phyloP scores from a whole-genome alignment of 2,888 invertebrate genomes.

The Seladonia tumulorum region DNA sequence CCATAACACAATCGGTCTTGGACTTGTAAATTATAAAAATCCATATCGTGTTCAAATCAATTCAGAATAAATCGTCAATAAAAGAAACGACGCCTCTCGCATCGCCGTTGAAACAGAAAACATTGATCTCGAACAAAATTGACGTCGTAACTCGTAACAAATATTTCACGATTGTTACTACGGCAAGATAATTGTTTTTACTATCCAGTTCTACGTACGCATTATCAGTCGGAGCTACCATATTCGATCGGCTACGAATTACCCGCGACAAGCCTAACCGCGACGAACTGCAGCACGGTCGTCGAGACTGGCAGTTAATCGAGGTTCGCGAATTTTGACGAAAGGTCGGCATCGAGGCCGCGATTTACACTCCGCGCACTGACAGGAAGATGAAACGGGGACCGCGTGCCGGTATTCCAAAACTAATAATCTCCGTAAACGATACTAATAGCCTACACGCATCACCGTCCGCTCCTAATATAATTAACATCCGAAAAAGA shows the following conservation, averaged over 20 bases:
- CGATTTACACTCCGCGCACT: neutral
- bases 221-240: neutral
- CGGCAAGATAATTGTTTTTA: neutral
- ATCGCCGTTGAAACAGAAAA: neutral
- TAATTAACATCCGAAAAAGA: slow-evolving; percentile 49
- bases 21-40: neutral
- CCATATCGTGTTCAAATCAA: no score
- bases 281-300: neutral
- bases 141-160: neutral
- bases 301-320: slow-evolving; percentile 9
- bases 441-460: slow-evolving; percentile 50
- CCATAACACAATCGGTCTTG: neutral
- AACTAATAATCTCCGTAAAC: slow-evolving; percentile 47
- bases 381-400: slow-evolving; percentile 35
- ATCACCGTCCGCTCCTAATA: slow-evolving; percentile 43
- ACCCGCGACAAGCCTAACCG: neutral
- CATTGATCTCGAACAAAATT: neutral
- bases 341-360: slow-evolving; percentile 21
- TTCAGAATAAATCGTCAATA: neutral
- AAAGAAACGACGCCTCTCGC: neutral
- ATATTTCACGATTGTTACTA: neutral
- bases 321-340: slow-evolving; percentile 23
- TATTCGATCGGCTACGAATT: neutral
- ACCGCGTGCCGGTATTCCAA: slow-evolving; percentile 26
- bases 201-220: neutral